A percentile compares a stretch with the other conserved stretches of the same genome.
phyloP scores from a whole-genome alignment of 2,797 vertebrate species.

The Sebastolobus altivelis region DNA sequence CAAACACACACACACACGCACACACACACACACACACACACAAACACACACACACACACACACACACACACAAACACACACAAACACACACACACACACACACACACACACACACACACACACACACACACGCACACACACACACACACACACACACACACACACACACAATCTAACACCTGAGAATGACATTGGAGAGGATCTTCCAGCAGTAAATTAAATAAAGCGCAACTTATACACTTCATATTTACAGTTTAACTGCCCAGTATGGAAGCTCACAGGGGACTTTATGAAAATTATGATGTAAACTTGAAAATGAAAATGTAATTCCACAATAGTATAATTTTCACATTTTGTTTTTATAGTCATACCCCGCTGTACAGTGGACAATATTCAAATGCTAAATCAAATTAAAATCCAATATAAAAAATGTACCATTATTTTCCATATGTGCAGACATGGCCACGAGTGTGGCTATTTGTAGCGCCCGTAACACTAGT shows the following conservation, averaged over 20 bases:
- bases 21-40: no score
- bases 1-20: no score
- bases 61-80: no score
- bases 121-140: not conserved
- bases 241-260: not conserved
- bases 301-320: no score
- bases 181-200: not conserved
- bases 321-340: no score
- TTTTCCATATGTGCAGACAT: not conserved
- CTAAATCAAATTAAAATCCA: not conserved
- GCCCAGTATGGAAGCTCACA: not conserved
- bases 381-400: not conserved
- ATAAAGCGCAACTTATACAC: not conserved
- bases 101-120: not conserved
- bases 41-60: no score
- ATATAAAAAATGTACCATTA: not conserved
- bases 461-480: no score
- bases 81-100: slow-evolving; percentile 3
- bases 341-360: no score
- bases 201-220: not conserved
- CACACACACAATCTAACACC: not conserved
- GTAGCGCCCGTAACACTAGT: no score
- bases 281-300: no score
- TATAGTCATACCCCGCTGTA: not conserved
- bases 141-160: slow-evolving; percentile 19